phyloP scores from a whole-genome alignment of 2,113 vertebrate species.

The Chloroceryle aenea region DNA sequence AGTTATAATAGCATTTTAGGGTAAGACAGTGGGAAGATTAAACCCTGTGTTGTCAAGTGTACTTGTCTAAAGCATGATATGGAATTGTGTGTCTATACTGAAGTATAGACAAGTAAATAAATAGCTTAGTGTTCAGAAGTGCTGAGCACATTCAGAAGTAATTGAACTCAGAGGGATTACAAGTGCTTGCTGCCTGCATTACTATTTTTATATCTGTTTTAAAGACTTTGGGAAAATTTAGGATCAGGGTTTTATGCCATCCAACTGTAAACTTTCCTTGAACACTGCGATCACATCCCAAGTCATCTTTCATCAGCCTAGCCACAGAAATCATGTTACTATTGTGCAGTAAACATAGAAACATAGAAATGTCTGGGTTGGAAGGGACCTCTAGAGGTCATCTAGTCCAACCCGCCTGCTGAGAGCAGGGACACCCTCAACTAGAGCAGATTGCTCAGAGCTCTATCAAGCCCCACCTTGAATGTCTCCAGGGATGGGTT shows the following conservation, averaged over 20 bases:
- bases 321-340: not conserved
- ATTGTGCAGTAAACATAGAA: not conserved
- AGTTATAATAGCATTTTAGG: not conserved
- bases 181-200: not conserved
- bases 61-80: not conserved
- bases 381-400: too few species aligned
- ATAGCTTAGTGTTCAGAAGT: slow-evolving; percentile 9
- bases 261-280: not conserved
- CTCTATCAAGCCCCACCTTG: too few species aligned
- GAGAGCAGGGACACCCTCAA: too few species aligned
- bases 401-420: too few species aligned
- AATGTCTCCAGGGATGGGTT: too few species aligned
- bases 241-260: not conserved
- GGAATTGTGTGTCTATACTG: not conserved
- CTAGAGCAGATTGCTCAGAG: too few species aligned
- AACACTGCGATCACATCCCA: not conserved
- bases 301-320: not conserved
- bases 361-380: too few species aligned
- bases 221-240: slow-evolving; percentile 12
- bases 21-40: not conserved
- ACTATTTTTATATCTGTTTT: slow-evolving; percentile 20
- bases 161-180: slow-evolving; percentile 17
- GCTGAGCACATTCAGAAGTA: not conserved
- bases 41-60: not conserved
- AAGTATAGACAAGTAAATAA: not conserved